phyloP scores from a whole-genome alignment of 2,113 vertebrate species.

The Poicephalus gulielmi region DNA sequence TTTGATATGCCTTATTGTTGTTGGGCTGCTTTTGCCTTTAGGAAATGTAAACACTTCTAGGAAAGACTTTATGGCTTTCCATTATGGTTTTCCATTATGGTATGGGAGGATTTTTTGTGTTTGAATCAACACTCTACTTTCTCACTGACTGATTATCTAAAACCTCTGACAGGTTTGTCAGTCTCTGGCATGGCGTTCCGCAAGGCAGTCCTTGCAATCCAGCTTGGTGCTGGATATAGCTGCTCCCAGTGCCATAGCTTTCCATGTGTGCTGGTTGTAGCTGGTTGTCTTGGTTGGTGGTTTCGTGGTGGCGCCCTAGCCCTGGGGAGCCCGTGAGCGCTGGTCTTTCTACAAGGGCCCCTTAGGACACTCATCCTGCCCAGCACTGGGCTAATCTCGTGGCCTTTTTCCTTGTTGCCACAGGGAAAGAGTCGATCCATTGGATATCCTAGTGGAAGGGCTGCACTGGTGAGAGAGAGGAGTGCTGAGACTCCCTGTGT shows the following conservation, averaged over 20 bases:
- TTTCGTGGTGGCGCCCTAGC: fast-evolving
- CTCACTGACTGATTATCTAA: neutral
- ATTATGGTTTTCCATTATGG: neutral
- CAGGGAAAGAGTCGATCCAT: fast-evolving
- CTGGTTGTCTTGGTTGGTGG: fast-evolving
- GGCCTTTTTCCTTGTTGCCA: neutral
- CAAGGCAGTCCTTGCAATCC: too few relatives aligned
- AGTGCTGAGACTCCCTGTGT: neutral
- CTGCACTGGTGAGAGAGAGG: too few relatives aligned
- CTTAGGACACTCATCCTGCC: neutral
- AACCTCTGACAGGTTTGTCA: fast-evolving
- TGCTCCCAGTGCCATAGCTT: fast-evolving
- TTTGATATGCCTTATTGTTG: neutral
- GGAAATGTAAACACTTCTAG: neutral
- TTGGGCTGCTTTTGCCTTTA: neutral
- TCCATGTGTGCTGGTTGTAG: fast-evolving
- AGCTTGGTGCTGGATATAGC: neutral
- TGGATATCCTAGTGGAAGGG: neutral
- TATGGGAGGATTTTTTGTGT: fast-evolving
- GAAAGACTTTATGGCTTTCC: neutral
- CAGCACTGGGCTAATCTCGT: fast-evolving
- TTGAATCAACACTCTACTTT: neutral
- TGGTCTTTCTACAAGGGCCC: fast-evolving
- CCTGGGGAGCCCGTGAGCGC: neutral
- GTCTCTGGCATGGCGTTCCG: fast-evolving